Base-by-base conservation (phyloP, 1,140 invertebrate species). In the Drosophila nigrodunni region DNA sequence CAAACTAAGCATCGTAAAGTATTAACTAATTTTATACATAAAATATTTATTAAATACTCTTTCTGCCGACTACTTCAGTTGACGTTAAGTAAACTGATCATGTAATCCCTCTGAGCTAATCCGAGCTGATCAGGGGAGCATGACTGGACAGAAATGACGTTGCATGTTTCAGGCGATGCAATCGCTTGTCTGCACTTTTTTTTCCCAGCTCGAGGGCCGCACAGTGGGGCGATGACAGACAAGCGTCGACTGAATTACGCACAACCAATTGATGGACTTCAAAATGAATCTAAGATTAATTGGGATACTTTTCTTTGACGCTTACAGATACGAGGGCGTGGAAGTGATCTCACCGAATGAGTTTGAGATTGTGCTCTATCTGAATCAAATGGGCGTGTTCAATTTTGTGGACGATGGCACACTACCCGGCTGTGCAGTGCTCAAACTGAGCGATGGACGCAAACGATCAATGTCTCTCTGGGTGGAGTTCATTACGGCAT, bases 311-410 rank as follows among this genome's bases (percentile, higher is more conserved):
- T 54, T 55, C 10, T 13, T 35, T 72, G 8, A 18, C 0, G 18
- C 1, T 44, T 61, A 3, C 52, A 88, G 97, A 25, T 98, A 95
- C 93, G 97, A 98, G 86, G 97, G 97, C 13, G 93, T 98, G 15
- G 96, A 97, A 74, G 98, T 98, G 1, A 94, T 98, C 49, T 97
- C 97, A 0, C 97, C 97, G 0, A 95, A 94, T 44, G 98, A 99
- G 92, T 99, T 98, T 92, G 98, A 99, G 93, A 97, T 98, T 7
- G 96, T 99, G 11, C 94, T 99, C 11, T 99, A 98, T 92, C 94
- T 99, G 2, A 99, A 99, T 90, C 98, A 99, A 93, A 99, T 99
- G 98, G 98, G 98, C n/a, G 97, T 98, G 8, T 97, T 98, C 92
- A 98, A 98, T 93, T 99, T 99, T 93, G 98, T 99, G 18, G 98